phyloP scores from a whole-genome alignment of 2,113 vertebrate genomes.

The Stigmatopora argus region DNA sequence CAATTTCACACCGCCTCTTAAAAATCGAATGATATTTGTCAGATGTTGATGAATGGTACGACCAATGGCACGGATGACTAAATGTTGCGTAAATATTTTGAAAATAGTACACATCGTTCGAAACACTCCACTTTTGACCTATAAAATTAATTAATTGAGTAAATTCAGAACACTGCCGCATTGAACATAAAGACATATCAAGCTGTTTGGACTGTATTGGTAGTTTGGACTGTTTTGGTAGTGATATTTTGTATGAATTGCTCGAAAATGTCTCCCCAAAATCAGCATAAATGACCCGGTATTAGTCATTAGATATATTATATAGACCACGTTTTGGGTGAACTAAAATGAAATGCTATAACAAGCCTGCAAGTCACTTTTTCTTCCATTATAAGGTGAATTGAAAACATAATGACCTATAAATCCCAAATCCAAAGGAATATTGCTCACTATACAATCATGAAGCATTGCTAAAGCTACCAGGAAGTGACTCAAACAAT shows the following conservation, averaged over 20 bases:
- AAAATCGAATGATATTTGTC: constrained; percentile 15
- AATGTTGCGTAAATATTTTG: constrained; percentile 22
- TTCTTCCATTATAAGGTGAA: not conserved
- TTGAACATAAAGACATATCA: not conserved
- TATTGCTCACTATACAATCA: not conserved
- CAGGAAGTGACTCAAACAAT: constrained; percentile 80
- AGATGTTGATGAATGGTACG: constrained; percentile 16
- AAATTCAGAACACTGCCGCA: not conserved
- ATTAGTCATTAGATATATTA: too few species aligned
- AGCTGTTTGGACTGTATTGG: not conserved
- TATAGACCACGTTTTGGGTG: too few species aligned
- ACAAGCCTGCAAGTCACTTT: not conserved
- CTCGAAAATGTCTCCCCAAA: not conserved
- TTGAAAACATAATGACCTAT: not conserved
- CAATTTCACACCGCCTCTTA: constrained; percentile 7
- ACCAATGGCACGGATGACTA: constrained; percentile 40
- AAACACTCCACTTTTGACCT: not conserved
- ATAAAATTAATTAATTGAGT: not conserved
- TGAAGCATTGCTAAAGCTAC: constrained; percentile 62
- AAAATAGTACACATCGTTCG: not conserved
- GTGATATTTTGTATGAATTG: too few species aligned
- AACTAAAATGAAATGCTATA: not conserved
- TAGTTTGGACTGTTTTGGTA: not conserved
- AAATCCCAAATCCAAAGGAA: not conserved
- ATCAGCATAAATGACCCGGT: too few species aligned